Conservation (phyloP, 2,797 vertebrate species). For the Schizothorax lantsangensis region DNA sequence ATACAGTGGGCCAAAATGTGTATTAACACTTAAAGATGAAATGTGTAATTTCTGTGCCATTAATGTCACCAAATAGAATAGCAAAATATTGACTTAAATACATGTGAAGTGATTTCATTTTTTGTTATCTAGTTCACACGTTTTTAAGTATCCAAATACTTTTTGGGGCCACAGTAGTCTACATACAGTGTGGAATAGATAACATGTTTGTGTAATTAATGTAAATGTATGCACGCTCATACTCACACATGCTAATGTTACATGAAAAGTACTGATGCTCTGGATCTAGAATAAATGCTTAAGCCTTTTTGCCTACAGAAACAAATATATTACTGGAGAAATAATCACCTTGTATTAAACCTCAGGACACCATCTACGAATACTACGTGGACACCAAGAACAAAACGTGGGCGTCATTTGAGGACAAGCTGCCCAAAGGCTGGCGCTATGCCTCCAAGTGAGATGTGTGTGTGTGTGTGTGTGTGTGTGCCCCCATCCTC, state of each 20-base stretch:
- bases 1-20: not conserved
- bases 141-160: not conserved
- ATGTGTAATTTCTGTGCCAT: not conserved
- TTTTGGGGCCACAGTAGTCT: no score
- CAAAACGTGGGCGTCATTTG: slow-evolving; percentile 86
- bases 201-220: not conserved
- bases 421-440: slow-evolving; percentile 84
- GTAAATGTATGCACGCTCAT: not conserved
- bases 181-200: not conserved
- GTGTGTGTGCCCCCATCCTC: slow-evolving; percentile 32
- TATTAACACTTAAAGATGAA: not conserved
- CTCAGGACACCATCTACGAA: slow-evolving; percentile 88
- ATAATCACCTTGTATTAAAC: slow-evolving; percentile 30
- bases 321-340: slow-evolving; percentile 29
- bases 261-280: slow-evolving; percentile 8
- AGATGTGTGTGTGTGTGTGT: slow-evolving; percentile 61
- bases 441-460: slow-evolving; percentile 86
- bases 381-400: slow-evolving; percentile 87
- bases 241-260: not conserved
- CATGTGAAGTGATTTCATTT: not conserved
- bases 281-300: not conserved
- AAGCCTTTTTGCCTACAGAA: slow-evolving; percentile 23
- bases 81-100: not conserved
- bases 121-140: not conserved
- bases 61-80: not conserved